A percentile compares a stretch with the other conserved stretches of the same genome.
Conservation (phyloP, 1,140 invertebrate genomes). For the Latrodectus geometricus region DNA sequence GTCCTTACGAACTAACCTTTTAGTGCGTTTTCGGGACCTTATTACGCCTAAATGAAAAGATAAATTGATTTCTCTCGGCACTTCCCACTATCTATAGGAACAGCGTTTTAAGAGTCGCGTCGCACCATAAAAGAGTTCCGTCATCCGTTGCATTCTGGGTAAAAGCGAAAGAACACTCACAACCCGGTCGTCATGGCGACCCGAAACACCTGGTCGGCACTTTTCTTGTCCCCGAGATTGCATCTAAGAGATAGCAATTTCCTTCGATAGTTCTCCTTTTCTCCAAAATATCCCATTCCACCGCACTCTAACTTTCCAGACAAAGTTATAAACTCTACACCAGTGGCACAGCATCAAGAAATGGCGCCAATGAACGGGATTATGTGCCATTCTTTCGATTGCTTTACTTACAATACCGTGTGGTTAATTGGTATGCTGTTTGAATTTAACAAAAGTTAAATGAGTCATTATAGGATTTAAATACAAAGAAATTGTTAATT, state of each 20-base stretch:
- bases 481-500: too few species aligned
- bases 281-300: neutral
- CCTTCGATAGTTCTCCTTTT: neutral
- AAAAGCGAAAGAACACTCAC: neutral
- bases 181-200: conserved; percentile 7
- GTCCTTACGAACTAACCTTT: neutral
- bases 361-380: too few species aligned
- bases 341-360: neutral
- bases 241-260: neutral
- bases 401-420: too few species aligned
- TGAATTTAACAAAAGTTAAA: too few species aligned
- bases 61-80: conserved; percentile 21
- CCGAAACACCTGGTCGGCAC: conserved; percentile 26
- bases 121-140: conserved; percentile 11
- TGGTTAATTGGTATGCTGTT: too few species aligned
- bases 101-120: neutral
- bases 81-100: neutral
- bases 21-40: neutral
- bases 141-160: neutral
- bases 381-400: too few species aligned
- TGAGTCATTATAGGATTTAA: too few species aligned
- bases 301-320: neutral
- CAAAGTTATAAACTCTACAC: neutral
- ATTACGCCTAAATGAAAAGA: conserved; percentile 24
- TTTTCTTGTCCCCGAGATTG: conserved; percentile 3